Evolutionary conservation across 53 echinoderm and acorn worm genomes (phyloP).

Genomic region (Stichopus horrens): DNA sequence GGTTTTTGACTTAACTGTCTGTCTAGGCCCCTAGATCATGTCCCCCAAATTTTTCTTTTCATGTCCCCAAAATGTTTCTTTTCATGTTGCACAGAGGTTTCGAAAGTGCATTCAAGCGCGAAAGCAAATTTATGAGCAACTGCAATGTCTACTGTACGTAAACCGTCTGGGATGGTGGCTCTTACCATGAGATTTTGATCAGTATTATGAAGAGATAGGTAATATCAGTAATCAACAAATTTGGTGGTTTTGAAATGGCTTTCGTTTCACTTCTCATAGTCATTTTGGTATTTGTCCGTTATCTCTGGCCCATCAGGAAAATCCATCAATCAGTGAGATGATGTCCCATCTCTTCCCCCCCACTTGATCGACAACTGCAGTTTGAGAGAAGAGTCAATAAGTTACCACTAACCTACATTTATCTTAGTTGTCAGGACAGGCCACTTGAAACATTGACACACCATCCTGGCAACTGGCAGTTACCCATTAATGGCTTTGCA

Average conservation of each 20-base stretch:
- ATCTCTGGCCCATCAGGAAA: background rate
- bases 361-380: background rate
- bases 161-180: too few relatives aligned
- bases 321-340: background rate
- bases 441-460: slow-evolving; percentile 31
- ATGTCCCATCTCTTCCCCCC: background rate
- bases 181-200: too few relatives aligned
- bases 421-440: slow-evolving; percentile 25
- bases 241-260: background rate
- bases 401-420: slow-evolving; percentile 15
- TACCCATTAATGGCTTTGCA: slow-evolving; percentile 24
- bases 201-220: background rate
- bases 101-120: too few relatives aligned
- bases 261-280: background rate
- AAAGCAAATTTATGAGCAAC: too few relatives aligned
- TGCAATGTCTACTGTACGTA: too few relatives aligned
- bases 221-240: background rate
- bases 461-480: slow-evolving; percentile 32
- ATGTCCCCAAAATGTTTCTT: too few relatives aligned
- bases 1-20: too few relatives aligned
- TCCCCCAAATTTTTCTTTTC: too few relatives aligned
- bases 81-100: too few relatives aligned
- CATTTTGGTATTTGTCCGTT: background rate
- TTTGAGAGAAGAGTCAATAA: background rate
- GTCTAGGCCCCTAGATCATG: too few relatives aligned